Base-by-base conservation (phyloP, 2,797 vertebrate species). In the Toxotes lorentzi region DNA sequence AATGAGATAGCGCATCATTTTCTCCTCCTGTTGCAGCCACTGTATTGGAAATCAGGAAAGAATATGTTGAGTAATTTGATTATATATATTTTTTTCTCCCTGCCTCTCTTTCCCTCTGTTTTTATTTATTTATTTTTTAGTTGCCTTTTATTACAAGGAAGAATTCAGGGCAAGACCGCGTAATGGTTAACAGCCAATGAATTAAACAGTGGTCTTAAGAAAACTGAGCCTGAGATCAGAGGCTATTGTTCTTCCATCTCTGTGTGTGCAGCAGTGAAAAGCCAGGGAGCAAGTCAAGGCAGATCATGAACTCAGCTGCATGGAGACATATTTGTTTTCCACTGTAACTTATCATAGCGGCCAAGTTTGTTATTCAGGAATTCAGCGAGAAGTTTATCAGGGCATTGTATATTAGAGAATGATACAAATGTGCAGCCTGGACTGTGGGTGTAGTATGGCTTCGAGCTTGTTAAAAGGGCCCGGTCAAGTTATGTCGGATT, bases 401-500 rank as follows among this genome's bases (percentile, higher is more conserved):
- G 75, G 81, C 83, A 84, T 90, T 89, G 75, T 88, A 86, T 84
- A 77, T 87, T 70, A 84, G 59, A 74, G 80, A 89, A 67, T 2
- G 75, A 86, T 85, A 81, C 83, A 90, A 89, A 90, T 90, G 89
- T 89, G 86, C 64, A 81, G 81, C 84, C 88, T 82, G 67, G 71
- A 81, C 85, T 82, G 84, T 83, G 78, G 85, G 79, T 88, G 77
- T 71, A 70, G 60, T 70, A 59, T 80, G 82, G 86, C 88, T 90
- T 83, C 1, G 79, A 91, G 91, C 94, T 94, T 93, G 93, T 94
- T 95, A 93, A 94, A 94, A 90, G 76, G 88, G 79, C 88, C 89
- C 60, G 87, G 93, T 95, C 92, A 94, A 94, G 92, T 93, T 92
- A 93, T 93, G 91, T 95, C 85, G 76, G 88, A 92, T 92, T 94